Evolutionary conservation across 2,113 vertebrate genomes (phyloP).

Genomic region (Ochotona curzoniae): DNA sequence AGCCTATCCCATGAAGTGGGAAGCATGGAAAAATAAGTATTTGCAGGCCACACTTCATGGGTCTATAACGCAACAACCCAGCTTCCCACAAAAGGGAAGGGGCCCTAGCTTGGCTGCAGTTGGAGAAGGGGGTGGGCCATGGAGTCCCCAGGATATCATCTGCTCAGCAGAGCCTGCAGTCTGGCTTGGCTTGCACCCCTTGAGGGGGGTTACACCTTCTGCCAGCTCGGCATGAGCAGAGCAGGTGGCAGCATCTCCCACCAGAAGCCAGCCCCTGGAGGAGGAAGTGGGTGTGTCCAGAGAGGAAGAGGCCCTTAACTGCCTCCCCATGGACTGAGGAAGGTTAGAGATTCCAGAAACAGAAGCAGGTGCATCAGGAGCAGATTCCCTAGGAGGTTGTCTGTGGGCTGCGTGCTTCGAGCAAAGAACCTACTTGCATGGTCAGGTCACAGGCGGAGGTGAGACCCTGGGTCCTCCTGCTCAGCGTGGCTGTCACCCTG

Average conservation of each 20-base stretch:
- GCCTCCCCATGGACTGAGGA: slow-evolving; percentile 32
- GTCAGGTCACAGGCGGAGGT: not conserved
- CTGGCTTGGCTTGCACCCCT: not conserved
- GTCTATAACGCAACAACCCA: not conserved
- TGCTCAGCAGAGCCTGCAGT: not conserved
- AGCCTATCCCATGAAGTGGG: slow-evolving; percentile 57
- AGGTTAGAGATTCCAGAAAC: not conserved
- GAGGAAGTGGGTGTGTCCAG: not conserved
- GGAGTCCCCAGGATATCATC: not conserved
- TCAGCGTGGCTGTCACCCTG: not conserved
- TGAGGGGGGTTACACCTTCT: not conserved
- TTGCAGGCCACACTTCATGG: not conserved
- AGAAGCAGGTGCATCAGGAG: not conserved
- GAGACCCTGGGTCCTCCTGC: not conserved
- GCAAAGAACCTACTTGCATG: not conserved
- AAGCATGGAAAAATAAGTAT: slow-evolving; percentile 50
- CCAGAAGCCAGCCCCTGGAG: not conserved
- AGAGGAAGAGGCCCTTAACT: not conserved
- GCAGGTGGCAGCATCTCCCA: slow-evolving; percentile 30
- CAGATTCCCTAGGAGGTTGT: too few relatives aligned
- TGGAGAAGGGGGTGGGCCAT: not conserved
- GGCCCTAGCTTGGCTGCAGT: not conserved
- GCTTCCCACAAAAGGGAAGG: not conserved
- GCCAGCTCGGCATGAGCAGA: not conserved
- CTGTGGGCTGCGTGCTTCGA: not conserved